Percentiles rank a stretch among this genome's conserved stretches.
Conservation (phyloP, 2,797 vertebrate species). For the Tinamus major region DNA sequence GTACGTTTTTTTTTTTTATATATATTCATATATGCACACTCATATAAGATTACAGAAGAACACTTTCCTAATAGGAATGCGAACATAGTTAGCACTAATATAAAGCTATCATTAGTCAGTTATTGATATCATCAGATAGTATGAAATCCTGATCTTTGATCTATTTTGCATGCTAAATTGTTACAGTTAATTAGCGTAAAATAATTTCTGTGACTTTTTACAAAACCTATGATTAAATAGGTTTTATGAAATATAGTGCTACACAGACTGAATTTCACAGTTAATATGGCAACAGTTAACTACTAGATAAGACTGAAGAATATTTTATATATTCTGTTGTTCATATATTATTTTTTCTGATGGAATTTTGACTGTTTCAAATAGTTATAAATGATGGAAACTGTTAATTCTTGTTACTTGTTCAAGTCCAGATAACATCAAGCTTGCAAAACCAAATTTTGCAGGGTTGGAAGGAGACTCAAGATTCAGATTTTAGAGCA, state of each 20-base stretch:
- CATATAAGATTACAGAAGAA: neutral
- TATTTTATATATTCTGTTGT: neutral
- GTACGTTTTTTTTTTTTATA: slow-evolving; percentile 37
- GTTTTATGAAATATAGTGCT: neutral
- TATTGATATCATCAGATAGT: neutral
- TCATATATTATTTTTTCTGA: neutral
- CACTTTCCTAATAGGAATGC: neutral
- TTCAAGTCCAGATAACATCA: slow-evolving; percentile 64
- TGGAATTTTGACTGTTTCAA: slow-evolving; percentile 22
- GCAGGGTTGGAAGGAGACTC: neutral
- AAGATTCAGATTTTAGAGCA: neutral
- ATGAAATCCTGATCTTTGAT: neutral
- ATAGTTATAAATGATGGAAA: slow-evolving; percentile 46
- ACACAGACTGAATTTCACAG: neutral
- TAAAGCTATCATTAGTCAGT: neutral
- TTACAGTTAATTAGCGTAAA: neutral
- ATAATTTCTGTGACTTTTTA: neutral
- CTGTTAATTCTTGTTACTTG: slow-evolving; percentile 49
- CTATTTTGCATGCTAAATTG: neutral
- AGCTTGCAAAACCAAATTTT: slow-evolving; percentile 67
- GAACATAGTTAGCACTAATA: neutral
- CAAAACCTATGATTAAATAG: neutral
- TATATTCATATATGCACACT: too few species aligned
- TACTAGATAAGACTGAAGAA: neutral
- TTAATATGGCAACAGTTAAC: neutral